phyloP scores from a whole-genome alignment of 2,797 vertebrate genomes.

The Neomorphus geoffroyi region DNA sequence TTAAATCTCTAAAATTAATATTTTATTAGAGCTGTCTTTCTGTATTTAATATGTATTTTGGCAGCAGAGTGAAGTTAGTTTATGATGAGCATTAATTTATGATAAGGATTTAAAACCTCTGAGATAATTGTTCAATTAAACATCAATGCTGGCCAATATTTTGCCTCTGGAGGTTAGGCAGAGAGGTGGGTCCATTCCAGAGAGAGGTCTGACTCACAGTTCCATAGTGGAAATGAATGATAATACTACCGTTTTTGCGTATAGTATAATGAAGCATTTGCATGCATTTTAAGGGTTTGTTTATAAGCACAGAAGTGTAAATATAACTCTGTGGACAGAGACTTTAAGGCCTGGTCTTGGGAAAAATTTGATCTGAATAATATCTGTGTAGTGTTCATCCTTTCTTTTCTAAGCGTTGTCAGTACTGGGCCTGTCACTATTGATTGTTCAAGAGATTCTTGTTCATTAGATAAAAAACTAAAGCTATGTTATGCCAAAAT shows the following conservation, averaged over 20 bases:
- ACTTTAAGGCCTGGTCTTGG: background rate
- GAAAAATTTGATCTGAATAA: background rate
- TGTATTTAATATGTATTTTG: background rate
- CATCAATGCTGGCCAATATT: background rate
- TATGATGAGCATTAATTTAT: background rate
- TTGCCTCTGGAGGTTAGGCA: background rate
- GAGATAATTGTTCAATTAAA: conserved; percentile 3
- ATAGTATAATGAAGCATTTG: background rate
- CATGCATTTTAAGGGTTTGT: background rate
- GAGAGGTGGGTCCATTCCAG: background rate
- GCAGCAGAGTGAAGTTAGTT: background rate
- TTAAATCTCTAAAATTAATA: background rate
- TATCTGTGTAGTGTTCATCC: background rate
- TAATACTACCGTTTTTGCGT: background rate
- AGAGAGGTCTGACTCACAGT: background rate
- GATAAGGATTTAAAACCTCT: background rate
- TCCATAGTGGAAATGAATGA: background rate
- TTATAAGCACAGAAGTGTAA: background rate
- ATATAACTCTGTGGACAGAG: background rate
- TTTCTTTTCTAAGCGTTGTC: background rate
- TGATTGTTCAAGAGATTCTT: background rate
- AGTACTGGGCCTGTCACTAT: background rate
- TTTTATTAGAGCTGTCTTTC: background rate
- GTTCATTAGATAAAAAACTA: background rate
- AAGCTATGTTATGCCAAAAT: background rate